A percentile compares a stretch with the other conserved stretches of the same genome.
Evolutionary conservation across 2,797 vertebrate species (phyloP).

Genomic region (Neopelma chrysocephalum): DNA sequence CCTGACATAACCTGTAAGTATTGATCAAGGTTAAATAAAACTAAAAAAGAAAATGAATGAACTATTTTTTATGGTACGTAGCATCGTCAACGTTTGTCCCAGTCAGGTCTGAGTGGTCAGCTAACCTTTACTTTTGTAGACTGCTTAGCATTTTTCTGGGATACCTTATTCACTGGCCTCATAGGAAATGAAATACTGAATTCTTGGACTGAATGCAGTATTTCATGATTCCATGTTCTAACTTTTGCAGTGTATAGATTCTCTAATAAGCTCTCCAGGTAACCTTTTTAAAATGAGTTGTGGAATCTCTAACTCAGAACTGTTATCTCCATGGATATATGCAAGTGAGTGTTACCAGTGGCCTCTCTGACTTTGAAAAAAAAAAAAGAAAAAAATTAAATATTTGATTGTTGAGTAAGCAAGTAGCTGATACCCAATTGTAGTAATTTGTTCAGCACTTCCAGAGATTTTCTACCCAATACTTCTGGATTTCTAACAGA

Average conservation of each 20-base stretch:
- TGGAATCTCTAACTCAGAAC: not conserved
- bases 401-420: not conserved
- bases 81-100: not conserved
- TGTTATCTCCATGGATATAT: not conserved
- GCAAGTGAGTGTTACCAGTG: not conserved
- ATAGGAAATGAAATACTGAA: not conserved
- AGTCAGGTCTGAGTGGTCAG: not conserved
- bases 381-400: not conserved
- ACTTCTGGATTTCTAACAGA: not conserved
- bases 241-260: not conserved
- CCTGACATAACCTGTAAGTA: not conserved
- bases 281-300: not conserved
- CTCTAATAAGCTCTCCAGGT: not conserved
- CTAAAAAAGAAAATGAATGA: not conserved
- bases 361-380: not conserved
- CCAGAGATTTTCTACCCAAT: not conserved
- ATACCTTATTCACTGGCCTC: not conserved
- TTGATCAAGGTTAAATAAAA: not conserved
- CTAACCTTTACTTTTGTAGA: not conserved
- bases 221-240: not conserved
- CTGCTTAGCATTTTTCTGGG: not conserved
- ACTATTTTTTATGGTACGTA: not conserved
- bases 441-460: not conserved
- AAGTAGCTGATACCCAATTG: not conserved
- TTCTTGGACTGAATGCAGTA: not conserved